A percentile compares a stretch with the other conserved stretches of the same genome.
These are phyloP conservation scores for Fundulus diaphanus DNA, from an alignment of 2,797 vertebrate genomes.

Conservation along the genomic window DNA sequence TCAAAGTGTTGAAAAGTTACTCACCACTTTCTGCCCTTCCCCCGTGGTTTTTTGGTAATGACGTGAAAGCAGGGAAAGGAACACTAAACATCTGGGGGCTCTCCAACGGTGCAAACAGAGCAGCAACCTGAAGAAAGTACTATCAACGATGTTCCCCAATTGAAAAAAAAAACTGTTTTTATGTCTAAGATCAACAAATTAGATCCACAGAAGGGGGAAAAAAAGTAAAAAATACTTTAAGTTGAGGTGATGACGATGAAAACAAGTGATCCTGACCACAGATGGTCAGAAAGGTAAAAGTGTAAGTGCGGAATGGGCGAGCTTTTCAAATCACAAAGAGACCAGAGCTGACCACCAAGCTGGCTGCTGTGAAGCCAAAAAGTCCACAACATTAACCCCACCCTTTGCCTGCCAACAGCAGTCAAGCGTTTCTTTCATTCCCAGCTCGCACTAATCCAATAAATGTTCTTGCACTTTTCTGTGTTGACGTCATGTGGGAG, in stretches of 20 bases:
- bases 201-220: constrained; percentile 12
- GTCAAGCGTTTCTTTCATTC: constrained; percentile 65
- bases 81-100: constrained; percentile 47
- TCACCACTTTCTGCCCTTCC: constrained; percentile 65
- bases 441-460: constrained; percentile 39
- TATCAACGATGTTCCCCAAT: constrained; percentile 74
- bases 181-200: constrained; percentile 46
- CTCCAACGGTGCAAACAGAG: constrained; percentile 47
- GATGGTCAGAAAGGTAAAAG: constrained; percentile 39
- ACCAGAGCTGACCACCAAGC: constrained; percentile 67
- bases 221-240: constrained; percentile 19
- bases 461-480: constrained; percentile 47
- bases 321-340: constrained; percentile 49
- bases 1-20: constrained; percentile 76
- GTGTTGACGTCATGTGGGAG: constrained; percentile 43
- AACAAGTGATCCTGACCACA: constrained; percentile 32
- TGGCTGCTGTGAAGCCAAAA: constrained; percentile 66
- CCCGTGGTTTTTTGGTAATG: constrained; percentile 51
- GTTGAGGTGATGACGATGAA: constrained; percentile 48
- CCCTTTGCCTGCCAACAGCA: constrained; percentile 79
- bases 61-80: constrained; percentile 24
- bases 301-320: constrained; percentile 27
- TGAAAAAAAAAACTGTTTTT: constrained; percentile 77
- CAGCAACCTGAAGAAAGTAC: constrained; percentile 65
- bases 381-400: constrained; percentile 69